A percentile compares a stretch with the other conserved stretches of the same genome.
phyloP scores from a whole-genome alignment of 1,140 invertebrate species.

The Coptotermes formosanus region DNA sequence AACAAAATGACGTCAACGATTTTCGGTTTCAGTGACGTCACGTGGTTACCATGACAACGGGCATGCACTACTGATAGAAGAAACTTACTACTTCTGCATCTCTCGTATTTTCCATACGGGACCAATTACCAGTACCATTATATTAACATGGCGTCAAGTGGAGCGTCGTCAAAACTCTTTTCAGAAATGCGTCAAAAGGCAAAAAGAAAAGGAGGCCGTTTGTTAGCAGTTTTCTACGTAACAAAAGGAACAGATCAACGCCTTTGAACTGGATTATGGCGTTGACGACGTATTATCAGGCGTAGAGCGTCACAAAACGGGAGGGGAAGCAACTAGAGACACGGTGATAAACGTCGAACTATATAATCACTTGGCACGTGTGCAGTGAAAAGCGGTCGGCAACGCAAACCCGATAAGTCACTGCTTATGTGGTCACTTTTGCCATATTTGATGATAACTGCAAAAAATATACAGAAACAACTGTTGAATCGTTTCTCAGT shows the following conservation, averaged over 20 bases:
- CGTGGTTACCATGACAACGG: background rate
- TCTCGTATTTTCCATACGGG: background rate
- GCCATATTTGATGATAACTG: background rate
- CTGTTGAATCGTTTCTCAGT: background rate
- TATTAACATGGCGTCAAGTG: background rate
- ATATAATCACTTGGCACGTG: conserved; percentile 2
- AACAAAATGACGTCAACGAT: conserved; percentile 15
- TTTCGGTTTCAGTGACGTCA: conserved; percentile 12
- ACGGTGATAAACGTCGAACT: background rate
- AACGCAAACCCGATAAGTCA: background rate
- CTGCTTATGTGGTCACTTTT: background rate
- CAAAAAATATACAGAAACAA: background rate
- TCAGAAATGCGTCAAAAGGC: background rate
- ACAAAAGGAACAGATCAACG: background rate
- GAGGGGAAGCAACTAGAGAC: background rate
- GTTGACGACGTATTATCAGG: background rate
- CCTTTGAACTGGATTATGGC: background rate
- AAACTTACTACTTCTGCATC: background rate
- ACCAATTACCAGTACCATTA: background rate
- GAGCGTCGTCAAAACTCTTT: background rate
- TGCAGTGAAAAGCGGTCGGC: background rate
- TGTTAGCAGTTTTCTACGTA: background rate
- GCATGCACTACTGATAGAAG: background rate
- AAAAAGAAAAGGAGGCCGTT: background rate
- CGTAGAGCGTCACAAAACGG: background rate